These are phyloP conservation scores for Eremophila alpestris DNA, from an alignment of 2,797 vertebrate genomes.

Conservation along the genomic window DNA sequence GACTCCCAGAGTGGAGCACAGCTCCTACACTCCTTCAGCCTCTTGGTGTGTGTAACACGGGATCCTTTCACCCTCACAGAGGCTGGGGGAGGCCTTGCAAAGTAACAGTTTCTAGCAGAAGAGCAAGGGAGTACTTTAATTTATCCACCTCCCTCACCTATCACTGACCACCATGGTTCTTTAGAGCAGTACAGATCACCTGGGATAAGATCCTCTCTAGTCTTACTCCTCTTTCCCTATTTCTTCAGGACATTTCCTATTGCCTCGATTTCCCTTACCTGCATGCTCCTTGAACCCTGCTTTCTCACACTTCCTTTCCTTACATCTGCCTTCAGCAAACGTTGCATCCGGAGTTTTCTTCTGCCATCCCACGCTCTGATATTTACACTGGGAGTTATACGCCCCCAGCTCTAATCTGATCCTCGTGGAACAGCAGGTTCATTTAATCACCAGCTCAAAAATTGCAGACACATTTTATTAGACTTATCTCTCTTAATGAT, in stretches of 20 bases:
- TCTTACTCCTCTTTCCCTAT: background rate
- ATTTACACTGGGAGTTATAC: conserved; percentile 29
- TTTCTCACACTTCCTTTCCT: background rate
- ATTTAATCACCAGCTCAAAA: conserved; percentile 54
- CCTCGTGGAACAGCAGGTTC: conserved; percentile 42
- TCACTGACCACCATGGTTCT: accelerated
- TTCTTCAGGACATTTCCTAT: background rate
- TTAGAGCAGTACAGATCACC: background rate
- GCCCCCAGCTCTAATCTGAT: conserved; percentile 38
- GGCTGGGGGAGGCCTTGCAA: background rate
- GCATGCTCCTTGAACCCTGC: background rate
- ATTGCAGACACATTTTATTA: conserved; percentile 46
- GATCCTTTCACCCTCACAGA: background rate
- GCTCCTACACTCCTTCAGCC: background rate
- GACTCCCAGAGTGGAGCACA: background rate
- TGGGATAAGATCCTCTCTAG: background rate
- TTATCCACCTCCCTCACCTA: background rate
- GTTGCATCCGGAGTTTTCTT: background rate
- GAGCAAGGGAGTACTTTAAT: background rate
- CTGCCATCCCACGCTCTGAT: background rate
- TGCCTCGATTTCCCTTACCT: background rate
- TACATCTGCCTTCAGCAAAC: background rate
- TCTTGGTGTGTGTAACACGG: background rate
- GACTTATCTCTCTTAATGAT: conserved; percentile 11
- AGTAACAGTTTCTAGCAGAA: background rate